Conservation (phyloP, 2,888 invertebrate species). For the Leucophenga maculata region DNA sequence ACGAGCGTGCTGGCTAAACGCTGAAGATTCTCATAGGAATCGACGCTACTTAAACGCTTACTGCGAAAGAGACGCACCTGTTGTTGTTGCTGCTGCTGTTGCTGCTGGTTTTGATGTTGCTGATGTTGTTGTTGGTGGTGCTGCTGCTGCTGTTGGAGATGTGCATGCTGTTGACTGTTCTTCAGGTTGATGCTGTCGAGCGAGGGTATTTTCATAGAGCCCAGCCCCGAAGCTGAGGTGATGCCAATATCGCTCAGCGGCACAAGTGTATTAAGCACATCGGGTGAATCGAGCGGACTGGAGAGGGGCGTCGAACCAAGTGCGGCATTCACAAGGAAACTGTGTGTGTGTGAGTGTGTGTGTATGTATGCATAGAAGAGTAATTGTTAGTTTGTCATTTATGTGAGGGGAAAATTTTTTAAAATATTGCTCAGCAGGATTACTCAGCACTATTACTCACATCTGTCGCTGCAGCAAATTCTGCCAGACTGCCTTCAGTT, state of each 20-base stretch:
- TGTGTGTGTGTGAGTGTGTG: conserved; percentile 58
- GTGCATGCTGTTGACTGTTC: conserved; percentile 53
- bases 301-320: conserved; percentile 84
- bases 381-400: too few species aligned
- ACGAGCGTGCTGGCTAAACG: conserved; percentile 68
- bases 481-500: conserved; percentile 92
- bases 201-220: conserved; percentile 71
- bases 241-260: conserved; percentile 71
- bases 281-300: conserved; percentile 88
- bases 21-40: conserved; percentile 71
- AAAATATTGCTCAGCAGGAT: too few species aligned
- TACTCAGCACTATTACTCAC: conserved; percentile 79
- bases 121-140: background rate
- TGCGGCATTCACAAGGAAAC: conserved; percentile 87
- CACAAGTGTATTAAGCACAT: conserved; percentile 74
- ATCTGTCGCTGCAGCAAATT: conserved; percentile 89
- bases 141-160: conserved; percentile 50
- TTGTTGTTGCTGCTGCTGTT: conserved; percentile 52
- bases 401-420: too few species aligned
- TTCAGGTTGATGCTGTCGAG: conserved; percentile 71
- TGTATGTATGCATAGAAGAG: background rate
- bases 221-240: conserved; percentile 69
- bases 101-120: too few species aligned
- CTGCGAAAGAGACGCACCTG: conserved; percentile 70
- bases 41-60: conserved; percentile 61